These are phyloP conservation scores for Sarcoramphus papa DNA, from an alignment of 2,797 vertebrate genomes.

Conservation along the genomic window DNA sequence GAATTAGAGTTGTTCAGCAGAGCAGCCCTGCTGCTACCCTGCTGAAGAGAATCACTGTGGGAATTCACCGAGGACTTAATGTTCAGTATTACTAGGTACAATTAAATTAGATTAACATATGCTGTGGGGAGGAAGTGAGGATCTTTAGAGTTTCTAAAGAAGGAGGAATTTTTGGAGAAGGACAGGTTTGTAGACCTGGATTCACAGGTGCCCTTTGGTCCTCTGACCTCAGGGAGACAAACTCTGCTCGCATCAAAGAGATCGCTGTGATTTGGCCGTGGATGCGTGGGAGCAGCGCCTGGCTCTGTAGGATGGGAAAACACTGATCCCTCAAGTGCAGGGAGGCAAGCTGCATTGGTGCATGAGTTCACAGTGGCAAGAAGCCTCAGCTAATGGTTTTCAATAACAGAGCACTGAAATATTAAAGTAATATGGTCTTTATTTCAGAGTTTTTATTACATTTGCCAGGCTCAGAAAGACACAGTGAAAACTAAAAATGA, in stretches of 20 bases:
- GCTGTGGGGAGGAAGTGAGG: neutral
- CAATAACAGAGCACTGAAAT: neutral
- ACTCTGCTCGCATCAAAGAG: fast-evolving
- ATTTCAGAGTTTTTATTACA: neutral
- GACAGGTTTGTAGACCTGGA: neutral
- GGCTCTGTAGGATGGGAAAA: neutral
- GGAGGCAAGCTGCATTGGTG: neutral
- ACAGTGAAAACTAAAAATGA: neutral
- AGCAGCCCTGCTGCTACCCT: neutral
- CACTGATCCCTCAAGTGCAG: fast-evolving
- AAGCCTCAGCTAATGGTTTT: neutral
- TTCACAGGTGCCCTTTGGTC: neutral
- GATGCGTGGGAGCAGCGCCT: fast-evolving
- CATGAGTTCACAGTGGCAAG: fast-evolving
- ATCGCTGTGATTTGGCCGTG: fast-evolving
- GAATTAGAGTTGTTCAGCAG: neutral
- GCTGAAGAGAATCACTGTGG: neutral
- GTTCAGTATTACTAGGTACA: neutral
- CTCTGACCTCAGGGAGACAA: too few relatives aligned
- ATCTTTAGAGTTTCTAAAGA: neutral
- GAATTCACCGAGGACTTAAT: neutral
- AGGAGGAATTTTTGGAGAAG: neutral
- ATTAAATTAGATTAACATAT: neutral
- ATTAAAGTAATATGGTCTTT: neutral
- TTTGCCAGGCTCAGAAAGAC: neutral